Percentiles rank a stretch among this genome's conserved stretches.
Evolutionary conservation across 2,113 vertebrate genomes (phyloP).

Genomic region (Rhea americana): DNA sequence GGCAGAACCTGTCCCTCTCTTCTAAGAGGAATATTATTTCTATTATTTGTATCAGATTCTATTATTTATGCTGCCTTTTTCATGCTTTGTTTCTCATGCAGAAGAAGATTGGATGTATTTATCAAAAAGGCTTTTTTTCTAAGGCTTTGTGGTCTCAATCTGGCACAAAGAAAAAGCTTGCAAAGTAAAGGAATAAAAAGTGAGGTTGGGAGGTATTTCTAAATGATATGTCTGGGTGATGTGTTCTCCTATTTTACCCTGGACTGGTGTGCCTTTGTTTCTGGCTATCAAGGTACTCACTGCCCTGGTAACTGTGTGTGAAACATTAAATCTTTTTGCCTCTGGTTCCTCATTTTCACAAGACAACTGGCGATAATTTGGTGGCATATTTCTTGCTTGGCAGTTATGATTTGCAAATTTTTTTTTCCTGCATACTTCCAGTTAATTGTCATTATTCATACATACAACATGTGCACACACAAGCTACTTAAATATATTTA

Average conservation of each 20-base stretch:
- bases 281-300: background rate
- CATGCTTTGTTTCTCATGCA: background rate
- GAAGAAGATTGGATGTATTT: background rate
- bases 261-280: background rate
- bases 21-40: background rate
- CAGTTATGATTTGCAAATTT: background rate
- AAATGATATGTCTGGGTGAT: fast-evolving
- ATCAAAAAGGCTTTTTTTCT: background rate
- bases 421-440: background rate
- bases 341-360: background rate
- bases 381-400: background rate
- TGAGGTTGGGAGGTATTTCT: background rate
- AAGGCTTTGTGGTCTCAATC: background rate
- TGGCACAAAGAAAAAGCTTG: background rate
- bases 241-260: background rate
- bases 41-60: background rate
- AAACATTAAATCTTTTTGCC: background rate
- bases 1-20: background rate
- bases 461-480: background rate
- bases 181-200: background rate
- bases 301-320: background rate
- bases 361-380: background rate
- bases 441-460: background rate
- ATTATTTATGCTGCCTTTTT: background rate
- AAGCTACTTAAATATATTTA: background rate